Conservation (phyloP, 2,113 vertebrate genomes). For the Pionites leucogaster region DNA sequence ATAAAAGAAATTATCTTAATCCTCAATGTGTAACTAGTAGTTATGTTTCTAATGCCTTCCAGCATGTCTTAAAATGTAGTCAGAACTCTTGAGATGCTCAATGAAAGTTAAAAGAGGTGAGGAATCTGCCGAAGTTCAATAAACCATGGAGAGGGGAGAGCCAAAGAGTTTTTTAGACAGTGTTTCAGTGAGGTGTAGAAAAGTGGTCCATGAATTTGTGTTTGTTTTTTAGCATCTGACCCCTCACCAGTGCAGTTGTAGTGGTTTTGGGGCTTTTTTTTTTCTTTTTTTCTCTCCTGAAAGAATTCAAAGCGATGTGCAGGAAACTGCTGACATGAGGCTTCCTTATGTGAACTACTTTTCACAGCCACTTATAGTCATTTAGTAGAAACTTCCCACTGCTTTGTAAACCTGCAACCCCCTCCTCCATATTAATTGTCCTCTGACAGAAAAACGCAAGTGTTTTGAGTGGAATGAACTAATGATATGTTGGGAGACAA, state of each 20-base stretch:
- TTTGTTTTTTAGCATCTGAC: neutral
- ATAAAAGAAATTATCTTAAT: neutral
- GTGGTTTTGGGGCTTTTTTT: neutral
- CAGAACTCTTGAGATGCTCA: neutral
- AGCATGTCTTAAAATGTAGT: accelerated
- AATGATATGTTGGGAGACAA: neutral
- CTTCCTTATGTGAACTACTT: neutral
- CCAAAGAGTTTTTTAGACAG: neutral
- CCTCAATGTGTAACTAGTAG: neutral
- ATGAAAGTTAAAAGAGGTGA: neutral
- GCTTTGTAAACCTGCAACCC: neutral
- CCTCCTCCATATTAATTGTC: neutral
- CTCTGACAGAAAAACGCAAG: neutral
- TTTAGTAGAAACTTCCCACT: neutral
- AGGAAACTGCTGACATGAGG: neutral
- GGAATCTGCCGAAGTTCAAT: neutral
- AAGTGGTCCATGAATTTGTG: neutral
- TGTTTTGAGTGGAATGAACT: neutral
- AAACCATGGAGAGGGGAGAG: neutral
- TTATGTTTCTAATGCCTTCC: neutral
- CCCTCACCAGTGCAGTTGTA: neutral
- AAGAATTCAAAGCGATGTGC: neutral
- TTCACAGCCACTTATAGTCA: neutral
- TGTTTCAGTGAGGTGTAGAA: neutral
- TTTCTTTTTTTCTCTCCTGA: neutral